Base-by-base conservation (phyloP, 2,113 vertebrate species). In the Vanacampus margaritifer region DNA sequence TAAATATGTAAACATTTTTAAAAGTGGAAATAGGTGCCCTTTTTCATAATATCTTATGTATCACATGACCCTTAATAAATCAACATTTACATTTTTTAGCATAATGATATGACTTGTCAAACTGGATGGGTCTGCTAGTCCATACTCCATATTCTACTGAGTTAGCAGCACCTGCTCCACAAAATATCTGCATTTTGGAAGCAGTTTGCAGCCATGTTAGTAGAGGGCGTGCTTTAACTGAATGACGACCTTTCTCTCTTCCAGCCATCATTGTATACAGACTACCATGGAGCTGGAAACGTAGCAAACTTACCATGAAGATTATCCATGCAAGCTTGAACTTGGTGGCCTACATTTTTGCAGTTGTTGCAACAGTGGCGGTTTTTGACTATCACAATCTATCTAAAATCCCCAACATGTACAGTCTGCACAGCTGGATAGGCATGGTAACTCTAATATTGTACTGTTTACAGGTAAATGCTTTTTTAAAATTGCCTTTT, bases 401-500 rank as follows among this genome's bases (percentile, higher is more conserved):
- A 69, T 60, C n/a, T 14, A 87, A 78, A 1, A 95, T 95, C 75
- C 92, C 95, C 68, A 95, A 99, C 83, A 95, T 99, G 96, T 99
- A 99, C 90, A 98, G 95, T 73, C 89, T 99, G 67, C 97, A 99
- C 90, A 98, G 97, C 91, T 99, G 97, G 97, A 75, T 98, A 75
- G 97, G 96, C 21, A 80, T 99, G 79, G n/a, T 46, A 12, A 93
- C 84, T 24, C 84, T 97, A 65, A 86, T 94, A 70, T 78, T 95
- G 37, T 96, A 94, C 32, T 5, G 86, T 60, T 66, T 94, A 16
- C 96, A 98, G 95, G 97, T 98, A 75, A 91, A 90, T 50, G 8
- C 6, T 24, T 23, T 53, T 53, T 2, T 2, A n/a, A n/a, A n/a
- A 13, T 28, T 32, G 6, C 0, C 37, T 37, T 26, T 19, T 64